Conservation (phyloP, 2,113 vertebrate genomes). For the Gymnocephalus cernua region DNA sequence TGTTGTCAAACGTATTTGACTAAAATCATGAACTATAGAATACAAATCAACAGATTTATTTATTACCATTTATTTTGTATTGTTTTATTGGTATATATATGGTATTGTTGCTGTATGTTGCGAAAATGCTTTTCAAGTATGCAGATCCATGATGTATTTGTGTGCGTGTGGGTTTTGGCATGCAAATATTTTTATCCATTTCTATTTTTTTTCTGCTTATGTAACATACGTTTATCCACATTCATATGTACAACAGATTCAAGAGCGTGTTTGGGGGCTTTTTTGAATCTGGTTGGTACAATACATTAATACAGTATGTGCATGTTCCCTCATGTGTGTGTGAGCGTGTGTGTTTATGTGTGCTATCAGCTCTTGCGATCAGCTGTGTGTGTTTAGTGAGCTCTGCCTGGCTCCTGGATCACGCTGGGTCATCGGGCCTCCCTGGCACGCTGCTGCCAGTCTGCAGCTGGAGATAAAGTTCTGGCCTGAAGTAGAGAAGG, state of each 20-base stretch:
- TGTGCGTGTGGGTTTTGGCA: neutral
- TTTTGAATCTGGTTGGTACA: neutral
- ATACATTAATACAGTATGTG: neutral
- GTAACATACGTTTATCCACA: neutral
- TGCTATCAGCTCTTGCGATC: conserved; percentile 59
- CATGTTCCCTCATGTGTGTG: neutral
- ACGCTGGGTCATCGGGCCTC: conserved; percentile 27
- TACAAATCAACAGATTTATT: neutral
- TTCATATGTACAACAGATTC: neutral
- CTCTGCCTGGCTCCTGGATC: conserved; percentile 47
- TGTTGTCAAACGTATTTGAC: neutral
- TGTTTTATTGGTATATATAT: neutral
- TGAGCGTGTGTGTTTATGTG: neutral
- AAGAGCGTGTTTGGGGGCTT: neutral
- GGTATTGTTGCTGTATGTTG: neutral
- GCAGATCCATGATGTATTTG: neutral
- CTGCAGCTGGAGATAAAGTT: conserved; percentile 77
- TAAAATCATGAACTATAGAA: neutral
- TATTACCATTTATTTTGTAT: neutral
- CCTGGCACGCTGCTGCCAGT: conserved; percentile 52
- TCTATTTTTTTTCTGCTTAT: neutral
- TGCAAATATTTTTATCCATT: neutral
- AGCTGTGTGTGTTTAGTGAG: conserved; percentile 1
- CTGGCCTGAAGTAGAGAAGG: conserved; percentile 61
- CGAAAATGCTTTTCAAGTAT: neutral